These are phyloP conservation scores for Drosophila bocki DNA, from an alignment of 1,140 invertebrate genomes.

Conservation along the genomic window DNA sequence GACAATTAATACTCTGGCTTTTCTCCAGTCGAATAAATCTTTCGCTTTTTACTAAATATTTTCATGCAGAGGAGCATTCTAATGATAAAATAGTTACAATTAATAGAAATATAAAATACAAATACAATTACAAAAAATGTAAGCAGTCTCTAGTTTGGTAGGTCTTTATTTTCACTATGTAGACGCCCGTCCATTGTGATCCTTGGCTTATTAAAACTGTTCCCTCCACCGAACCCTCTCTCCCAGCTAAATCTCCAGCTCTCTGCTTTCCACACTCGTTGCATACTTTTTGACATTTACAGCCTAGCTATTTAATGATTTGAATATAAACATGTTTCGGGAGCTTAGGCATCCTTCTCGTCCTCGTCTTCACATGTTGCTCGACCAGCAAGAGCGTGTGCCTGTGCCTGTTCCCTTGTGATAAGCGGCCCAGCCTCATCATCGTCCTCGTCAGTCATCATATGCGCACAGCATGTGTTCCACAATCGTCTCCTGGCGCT, in stretches of 20 bases:
- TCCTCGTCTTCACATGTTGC: constrained; percentile 59
- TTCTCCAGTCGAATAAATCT: too few species aligned
- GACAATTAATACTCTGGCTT: too few species aligned
- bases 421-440: constrained; percentile 61
- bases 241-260: neutral
- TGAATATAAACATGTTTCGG: constrained; percentile 28
- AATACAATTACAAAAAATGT: too few species aligned
- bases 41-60: too few species aligned
- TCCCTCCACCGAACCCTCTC: neutral
- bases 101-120: too few species aligned
- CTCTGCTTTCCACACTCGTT: neutral
- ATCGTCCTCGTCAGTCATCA: constrained; percentile 63
- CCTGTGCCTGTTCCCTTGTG: constrained; percentile 68
- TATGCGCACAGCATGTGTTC: constrained; percentile 84
- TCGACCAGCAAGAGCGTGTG: constrained; percentile 42
- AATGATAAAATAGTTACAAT: too few species aligned
- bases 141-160: too few species aligned
- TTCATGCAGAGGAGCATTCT: too few species aligned
- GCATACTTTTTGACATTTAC: constrained; percentile 1
- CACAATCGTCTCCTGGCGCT: constrained; percentile 69
- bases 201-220: neutral
- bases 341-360: constrained; percentile 5
- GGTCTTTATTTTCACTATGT: too few species aligned
- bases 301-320: constrained; percentile 14
- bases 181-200: too few species aligned